Evolutionary conservation across 92 coral and sea anemone genomes (phyloP).

Genomic region (Porites cylindrica): DNA sequence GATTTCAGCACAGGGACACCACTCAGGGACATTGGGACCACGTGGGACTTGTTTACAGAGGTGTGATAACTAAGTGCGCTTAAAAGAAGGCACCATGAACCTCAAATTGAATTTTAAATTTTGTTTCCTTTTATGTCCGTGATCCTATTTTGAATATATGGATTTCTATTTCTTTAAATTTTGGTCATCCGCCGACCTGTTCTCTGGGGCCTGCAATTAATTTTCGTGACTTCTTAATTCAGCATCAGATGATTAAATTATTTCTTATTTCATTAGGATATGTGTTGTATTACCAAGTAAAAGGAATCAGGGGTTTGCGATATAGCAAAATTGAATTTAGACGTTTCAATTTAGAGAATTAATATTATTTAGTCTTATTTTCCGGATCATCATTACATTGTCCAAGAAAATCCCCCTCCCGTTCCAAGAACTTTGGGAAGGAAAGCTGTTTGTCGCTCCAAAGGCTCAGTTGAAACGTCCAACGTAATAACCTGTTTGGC

Average conservation of each 20-base stretch:
- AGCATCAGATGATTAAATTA: not conserved
- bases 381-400: not conserved
- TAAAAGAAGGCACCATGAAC: too few species aligned
- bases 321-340: not conserved
- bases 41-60: too few species aligned
- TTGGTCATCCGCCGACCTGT: too few species aligned
- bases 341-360: not conserved
- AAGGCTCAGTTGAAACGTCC: too few species aligned
- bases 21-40: not conserved
- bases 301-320: not conserved
- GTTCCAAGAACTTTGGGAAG: not conserved
- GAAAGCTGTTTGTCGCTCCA: too few species aligned
- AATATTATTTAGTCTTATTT: not conserved
- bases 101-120: too few species aligned
- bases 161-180: too few species aligned
- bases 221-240: conserved; percentile 4
- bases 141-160: too few species aligned
- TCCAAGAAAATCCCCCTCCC: not conserved
- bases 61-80: too few species aligned
- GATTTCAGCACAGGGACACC: not conserved
- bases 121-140: too few species aligned
- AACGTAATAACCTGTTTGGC: too few species aligned
- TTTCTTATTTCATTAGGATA: not conserved
- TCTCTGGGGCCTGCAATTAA: too few species aligned
- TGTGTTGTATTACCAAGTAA: not conserved